Base-by-base conservation (phyloP, 2,797 vertebrate species). In the Mallotus villosus region DNA sequence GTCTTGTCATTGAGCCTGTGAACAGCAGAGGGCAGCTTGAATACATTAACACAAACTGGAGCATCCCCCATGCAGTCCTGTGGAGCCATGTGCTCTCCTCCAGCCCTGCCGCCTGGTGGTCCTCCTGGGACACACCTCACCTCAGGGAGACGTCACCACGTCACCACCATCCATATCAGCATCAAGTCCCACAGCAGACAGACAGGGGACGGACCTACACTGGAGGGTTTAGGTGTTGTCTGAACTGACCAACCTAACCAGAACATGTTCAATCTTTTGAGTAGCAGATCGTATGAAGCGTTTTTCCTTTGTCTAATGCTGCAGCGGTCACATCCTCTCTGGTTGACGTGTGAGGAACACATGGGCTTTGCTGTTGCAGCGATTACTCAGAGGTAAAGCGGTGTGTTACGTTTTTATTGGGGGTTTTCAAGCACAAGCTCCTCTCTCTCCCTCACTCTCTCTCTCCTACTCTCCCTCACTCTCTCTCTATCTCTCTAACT, bases 1-100 rank as follows among this genome's bases (percentile, higher is more conserved):
- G 77, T 78, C 82, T 76, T 94, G 93, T 91, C 88, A 88, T 96
- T 86, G 91, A 90, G 79, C 77, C 87, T 87, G 85, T 84, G 86
- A 90, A 95, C 97, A 96, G 96, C 94, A 97, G 97, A 97, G 97
- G 97, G 97, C 96, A 95, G 95, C 95, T 97, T 96, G 90, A 96
- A 97, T 96, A 95, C 95, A 96, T 93, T 93, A 85, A 87, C 86
- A 82, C 70, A 60, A 21, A 65, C 41, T 65, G 64, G 79, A 41
- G 79, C 83, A 82, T 85, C 84, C 84, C 78, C 80, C 78, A n/a
- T n/a, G n/a, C n/a, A 77, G 74, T 81, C 85, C 80, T 90, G 86
- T 58, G 82, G 80, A 85, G 76, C 65, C 78, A 69, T 72, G 82
- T 83, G 65, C 82, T 82, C 16, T 27, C 17, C 49, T 14, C 24